phyloP scores from a whole-genome alignment of 2,113 vertebrate genomes.

The Phaetusa simplex region DNA sequence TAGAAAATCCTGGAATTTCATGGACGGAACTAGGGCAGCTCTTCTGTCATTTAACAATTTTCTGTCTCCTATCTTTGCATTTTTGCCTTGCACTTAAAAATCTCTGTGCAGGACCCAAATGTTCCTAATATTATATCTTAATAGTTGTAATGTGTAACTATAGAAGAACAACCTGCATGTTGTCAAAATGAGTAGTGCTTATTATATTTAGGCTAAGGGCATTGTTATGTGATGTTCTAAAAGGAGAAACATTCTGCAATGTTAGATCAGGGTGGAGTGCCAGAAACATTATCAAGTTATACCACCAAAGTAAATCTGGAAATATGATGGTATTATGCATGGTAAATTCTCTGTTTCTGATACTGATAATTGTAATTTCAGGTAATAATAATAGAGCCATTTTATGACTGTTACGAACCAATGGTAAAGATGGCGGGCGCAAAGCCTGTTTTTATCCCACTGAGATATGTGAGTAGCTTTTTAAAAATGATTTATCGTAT shows the following conservation, averaged over 20 bases:
- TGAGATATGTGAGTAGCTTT: slow-evolving; percentile 84
- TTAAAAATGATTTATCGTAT: neutral
- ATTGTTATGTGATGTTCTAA: neutral
- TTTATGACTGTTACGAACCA: slow-evolving; percentile 92
- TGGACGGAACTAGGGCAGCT: neutral
- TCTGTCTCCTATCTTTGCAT: neutral
- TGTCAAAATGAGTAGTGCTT: neutral
- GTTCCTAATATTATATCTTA: neutral
- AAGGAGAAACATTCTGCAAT: neutral
- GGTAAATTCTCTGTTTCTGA: neutral
- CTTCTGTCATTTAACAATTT: neutral
- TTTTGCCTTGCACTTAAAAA: neutral
- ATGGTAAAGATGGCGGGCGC: slow-evolving; percentile 95
- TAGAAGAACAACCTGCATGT: neutral
- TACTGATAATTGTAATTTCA: slow-evolving; percentile 59
- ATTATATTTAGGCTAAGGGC: neutral
- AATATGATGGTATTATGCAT: neutral
- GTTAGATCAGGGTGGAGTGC: neutral
- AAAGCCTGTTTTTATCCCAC: slow-evolving; percentile 86
- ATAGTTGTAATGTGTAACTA: neutral
- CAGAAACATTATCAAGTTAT: neutral
- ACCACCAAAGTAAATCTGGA: neutral
- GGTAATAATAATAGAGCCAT: slow-evolving; percentile 97
- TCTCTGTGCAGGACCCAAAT: neutral
- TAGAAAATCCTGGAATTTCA: neutral